A percentile compares a stretch with the other conserved stretches of the same genome.
phyloP scores from a whole-genome alignment of 2,888 invertebrate species.

The Athripsodes cinereus region DNA sequence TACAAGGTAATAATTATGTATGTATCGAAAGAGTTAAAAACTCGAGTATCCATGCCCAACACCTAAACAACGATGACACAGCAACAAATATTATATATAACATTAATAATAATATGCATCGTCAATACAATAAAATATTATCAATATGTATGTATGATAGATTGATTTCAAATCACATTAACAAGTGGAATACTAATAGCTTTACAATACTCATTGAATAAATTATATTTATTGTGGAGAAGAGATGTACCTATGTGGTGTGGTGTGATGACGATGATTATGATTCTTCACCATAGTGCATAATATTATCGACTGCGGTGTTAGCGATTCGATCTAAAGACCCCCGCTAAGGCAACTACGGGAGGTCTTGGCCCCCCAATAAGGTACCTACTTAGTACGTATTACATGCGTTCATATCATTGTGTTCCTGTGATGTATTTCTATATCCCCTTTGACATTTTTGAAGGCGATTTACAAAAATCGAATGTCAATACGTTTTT shows the following conservation, averaged over 20 bases:
- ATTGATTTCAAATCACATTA: constrained; percentile 13
- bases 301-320: not conserved
- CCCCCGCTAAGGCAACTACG: not conserved
- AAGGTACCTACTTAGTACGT: not conserved
- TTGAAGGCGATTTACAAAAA: too few relatives aligned
- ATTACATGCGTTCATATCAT: too few relatives aligned
- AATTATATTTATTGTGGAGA: not conserved
- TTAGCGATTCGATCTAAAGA: not conserved
- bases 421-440: too few relatives aligned
- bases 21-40: too few relatives aligned
- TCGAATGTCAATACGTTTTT: too few relatives aligned
- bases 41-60: too few relatives aligned
- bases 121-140: too few relatives aligned
- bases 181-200: not conserved
- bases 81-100: not conserved
- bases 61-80: not conserved
- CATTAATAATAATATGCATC: not conserved
- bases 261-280: not conserved
- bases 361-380: not conserved
- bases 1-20: too few relatives aligned
- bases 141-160: constrained; percentile 1
- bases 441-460: too few relatives aligned
- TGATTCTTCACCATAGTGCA: too few relatives aligned
- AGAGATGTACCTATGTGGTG: too few relatives aligned
- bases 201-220: not conserved